Evolutionary conservation across 2,888 invertebrate species (phyloP), one percentile per base, ranked within the genome.

Genomic region (Cetonia aurata): DNA sequence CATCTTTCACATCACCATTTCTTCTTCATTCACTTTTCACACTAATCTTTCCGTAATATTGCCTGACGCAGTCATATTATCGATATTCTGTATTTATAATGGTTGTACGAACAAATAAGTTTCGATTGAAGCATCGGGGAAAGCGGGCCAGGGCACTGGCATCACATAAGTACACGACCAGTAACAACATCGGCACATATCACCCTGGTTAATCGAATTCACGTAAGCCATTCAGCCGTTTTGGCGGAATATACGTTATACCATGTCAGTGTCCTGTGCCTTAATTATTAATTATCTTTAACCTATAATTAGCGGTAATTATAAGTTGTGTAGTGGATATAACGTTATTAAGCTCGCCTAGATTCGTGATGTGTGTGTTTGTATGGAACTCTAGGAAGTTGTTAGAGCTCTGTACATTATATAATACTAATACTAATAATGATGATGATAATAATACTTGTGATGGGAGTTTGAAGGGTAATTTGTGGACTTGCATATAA

Each of bases 81-180:
- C 4, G 4, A 25, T 25, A 25, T 4, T 25, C 4, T 25, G 25
- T 25, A 25, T 25, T n/a, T 25, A 25, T 25, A 25, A 25, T 4
- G 4, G 4, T 25, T 25, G 4, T 25, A 25, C 4, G 25, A n/a
- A n/a, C n/a, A n/a, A n/a, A n/a, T n/a, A n/a, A n/a, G n/a, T n/a
- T 25, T 25, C 25, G 25, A 25, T 17, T 15, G 48, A 42, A 69
- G 46, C n/a, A 31, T 25, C 46, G 15, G 66, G 66, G 52, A 66
- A 13, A 52, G 41, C 66, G 42, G 91, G 94, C 94, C 94, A 94
- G 94, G 94, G 94, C 94, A 94, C 94, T 94, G 94, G 93, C 93
- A 93, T 89, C 87, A 68, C 15, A 59, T 25, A 25, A n/a, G n/a
- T 25, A 25, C 25, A 25, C 25, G 4, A 25, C 25, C 25, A 25